These are phyloP conservation scores for Gila orcuttii DNA, from an alignment of 2,113 vertebrate genomes.

Conservation along the genomic window DNA sequence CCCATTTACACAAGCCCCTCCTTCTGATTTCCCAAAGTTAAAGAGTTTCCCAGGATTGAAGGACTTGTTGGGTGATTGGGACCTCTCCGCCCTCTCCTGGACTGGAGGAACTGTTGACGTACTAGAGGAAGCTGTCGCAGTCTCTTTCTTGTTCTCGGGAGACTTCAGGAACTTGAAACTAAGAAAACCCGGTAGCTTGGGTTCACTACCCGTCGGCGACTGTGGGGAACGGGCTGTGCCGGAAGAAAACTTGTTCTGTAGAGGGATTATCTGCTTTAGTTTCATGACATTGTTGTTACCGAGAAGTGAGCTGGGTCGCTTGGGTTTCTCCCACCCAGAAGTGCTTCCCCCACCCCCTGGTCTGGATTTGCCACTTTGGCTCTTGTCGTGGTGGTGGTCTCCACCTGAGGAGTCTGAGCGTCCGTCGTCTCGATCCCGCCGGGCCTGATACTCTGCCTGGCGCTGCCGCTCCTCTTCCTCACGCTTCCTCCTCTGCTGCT, in stretches of 20 bases:
- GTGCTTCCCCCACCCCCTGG: constrained; percentile 69
- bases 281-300: constrained; percentile 97
- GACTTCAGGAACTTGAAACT: constrained; percentile 97
- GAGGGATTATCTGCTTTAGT: constrained; percentile 94
- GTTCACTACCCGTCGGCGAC: constrained; percentile 86
- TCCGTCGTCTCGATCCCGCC: constrained; percentile 82
- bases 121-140: constrained; percentile 50
- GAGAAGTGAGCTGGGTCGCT: constrained; percentile 90
- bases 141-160: constrained; percentile 87
- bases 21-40: constrained; percentile 87
- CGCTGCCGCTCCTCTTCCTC: constrained; percentile 96
- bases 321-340: constrained; percentile 82
- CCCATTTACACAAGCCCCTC: constrained; percentile 82
- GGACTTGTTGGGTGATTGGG: constrained; percentile 92
- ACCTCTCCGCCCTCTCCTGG: constrained; percentile 87
- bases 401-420: constrained; percentile 73
- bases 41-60: constrained; percentile 95
- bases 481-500: constrained; percentile 91
- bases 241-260: constrained; percentile 91
- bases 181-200: constrained; percentile 92
- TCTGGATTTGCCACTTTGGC: constrained; percentile 80
- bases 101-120: constrained; percentile 42
- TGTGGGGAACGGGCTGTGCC: constrained; percentile 82
- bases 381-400: constrained; percentile 83
- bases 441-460: constrained; percentile 88